phyloP scores from a whole-genome alignment of 30 jellyfish, hydroid and myxozoan species.

The Cassiopea andromeda region DNA sequence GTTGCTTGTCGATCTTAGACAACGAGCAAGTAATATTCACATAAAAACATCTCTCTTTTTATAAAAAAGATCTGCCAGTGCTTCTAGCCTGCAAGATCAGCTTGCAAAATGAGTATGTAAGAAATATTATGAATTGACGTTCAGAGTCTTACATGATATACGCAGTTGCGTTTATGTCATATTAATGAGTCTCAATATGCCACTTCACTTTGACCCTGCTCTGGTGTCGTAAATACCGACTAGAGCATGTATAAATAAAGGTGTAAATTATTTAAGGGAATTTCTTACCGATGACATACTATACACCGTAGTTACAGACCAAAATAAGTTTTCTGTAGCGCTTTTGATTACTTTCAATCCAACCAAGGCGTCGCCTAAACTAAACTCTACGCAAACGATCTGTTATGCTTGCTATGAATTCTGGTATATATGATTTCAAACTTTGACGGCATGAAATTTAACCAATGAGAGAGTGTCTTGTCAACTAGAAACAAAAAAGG shows the following conservation, averaged over 20 bases:
- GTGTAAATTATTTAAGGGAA: neutral
- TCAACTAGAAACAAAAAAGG: neutral
- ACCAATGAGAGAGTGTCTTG: neutral
- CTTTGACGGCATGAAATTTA: neutral
- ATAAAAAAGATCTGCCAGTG: too few relatives aligned
- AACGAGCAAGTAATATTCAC: too few relatives aligned
- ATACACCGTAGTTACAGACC: neutral
- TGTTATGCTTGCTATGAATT: neutral
- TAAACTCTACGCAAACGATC: neutral
- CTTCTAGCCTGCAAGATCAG: too few relatives aligned
- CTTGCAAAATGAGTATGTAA: too few relatives aligned
- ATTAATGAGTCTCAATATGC: too few relatives aligned
- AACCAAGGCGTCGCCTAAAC: conserved; percentile 39
- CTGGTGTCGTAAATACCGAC: neutral
- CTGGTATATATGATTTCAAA: conserved; percentile 22
- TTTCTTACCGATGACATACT: conserved; percentile 36
- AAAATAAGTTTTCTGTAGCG: neutral
- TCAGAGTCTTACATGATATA: too few relatives aligned
- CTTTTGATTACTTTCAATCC: neutral
- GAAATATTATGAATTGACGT: too few relatives aligned
- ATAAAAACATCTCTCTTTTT: too few relatives aligned
- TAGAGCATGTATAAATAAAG: neutral
- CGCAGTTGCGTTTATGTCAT: too few relatives aligned
- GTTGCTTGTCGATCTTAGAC: neutral
- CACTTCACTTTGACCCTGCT: too few relatives aligned